Evolutionary conservation across 1,140 invertebrate species (phyloP).

Genomic region (Brachionus plicatilis): DNA sequence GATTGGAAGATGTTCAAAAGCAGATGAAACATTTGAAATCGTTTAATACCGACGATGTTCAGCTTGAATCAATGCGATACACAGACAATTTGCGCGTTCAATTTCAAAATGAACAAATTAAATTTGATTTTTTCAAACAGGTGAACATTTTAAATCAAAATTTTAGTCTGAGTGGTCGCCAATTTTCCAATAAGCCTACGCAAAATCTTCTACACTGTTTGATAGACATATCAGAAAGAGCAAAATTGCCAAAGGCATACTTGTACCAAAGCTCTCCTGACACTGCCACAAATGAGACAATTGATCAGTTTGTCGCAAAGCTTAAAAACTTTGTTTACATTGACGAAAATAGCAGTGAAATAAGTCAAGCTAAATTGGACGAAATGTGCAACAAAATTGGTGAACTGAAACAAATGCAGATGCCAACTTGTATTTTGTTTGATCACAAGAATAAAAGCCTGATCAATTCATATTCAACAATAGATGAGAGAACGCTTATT

Average conservation of each 20-base stretch:
- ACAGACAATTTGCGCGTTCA: background rate
- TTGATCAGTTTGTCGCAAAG: background rate
- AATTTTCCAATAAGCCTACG: background rate
- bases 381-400: background rate
- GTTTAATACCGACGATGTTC: background rate
- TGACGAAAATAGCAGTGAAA: background rate
- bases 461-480: background rate
- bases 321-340: constrained; percentile 1
- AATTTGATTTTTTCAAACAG: background rate
- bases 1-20: background rate
- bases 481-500: background rate
- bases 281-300: background rate
- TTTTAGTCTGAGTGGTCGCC: background rate
- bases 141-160: background rate
- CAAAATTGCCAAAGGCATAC: background rate
- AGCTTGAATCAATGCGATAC: background rate
- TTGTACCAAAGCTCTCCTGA: background rate
- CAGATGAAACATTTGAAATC: background rate
- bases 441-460: background rate
- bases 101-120: background rate
- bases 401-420: background rate
- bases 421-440: background rate
- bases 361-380: background rate
- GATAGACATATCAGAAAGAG: background rate
- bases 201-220: background rate